Conservation (phyloP, 1,140 invertebrate species). For the Diabrotica undecimpunctata region DNA sequence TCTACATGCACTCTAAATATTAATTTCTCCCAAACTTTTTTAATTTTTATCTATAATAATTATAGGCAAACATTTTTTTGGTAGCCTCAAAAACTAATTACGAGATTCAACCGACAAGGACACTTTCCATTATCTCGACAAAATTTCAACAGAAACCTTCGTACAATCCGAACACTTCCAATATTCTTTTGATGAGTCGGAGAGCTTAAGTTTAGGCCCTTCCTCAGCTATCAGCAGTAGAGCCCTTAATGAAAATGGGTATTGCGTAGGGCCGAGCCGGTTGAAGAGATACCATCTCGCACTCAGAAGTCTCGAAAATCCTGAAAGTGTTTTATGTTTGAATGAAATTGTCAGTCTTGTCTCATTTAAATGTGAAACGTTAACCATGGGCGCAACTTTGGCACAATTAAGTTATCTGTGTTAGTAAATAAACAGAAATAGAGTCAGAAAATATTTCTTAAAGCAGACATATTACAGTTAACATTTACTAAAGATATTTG, state of each 20-base stretch:
- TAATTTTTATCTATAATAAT: too few species aligned
- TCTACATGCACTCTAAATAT: too few species aligned
- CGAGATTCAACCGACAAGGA: not conserved
- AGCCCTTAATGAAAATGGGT: slow-evolving; percentile 2
- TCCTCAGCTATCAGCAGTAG: not conserved
- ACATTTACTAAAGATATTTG: too few species aligned
- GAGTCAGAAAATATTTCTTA: too few species aligned
- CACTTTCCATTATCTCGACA: not conserved
- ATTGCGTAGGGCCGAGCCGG: not conserved
- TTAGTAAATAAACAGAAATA: too few species aligned
- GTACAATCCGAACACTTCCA: not conserved
- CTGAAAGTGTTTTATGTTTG: not conserved
- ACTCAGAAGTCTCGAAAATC: not conserved
- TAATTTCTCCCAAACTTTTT: too few species aligned
- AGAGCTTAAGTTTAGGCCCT: not conserved
- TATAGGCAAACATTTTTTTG: too few species aligned
- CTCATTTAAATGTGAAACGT: not conserved
- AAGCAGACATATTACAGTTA: too few species aligned
- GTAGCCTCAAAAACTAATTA: not conserved
- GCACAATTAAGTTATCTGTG: too few species aligned
- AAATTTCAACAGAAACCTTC: not conserved
- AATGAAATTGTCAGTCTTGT: not conserved
- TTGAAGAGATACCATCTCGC: not conserved
- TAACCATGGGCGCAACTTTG: not conserved
- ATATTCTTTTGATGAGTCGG: not conserved